These are phyloP conservation scores for Cheirogaleus medius DNA, from an alignment of 2,113 vertebrate genomes.

Conservation along the genomic window DNA sequence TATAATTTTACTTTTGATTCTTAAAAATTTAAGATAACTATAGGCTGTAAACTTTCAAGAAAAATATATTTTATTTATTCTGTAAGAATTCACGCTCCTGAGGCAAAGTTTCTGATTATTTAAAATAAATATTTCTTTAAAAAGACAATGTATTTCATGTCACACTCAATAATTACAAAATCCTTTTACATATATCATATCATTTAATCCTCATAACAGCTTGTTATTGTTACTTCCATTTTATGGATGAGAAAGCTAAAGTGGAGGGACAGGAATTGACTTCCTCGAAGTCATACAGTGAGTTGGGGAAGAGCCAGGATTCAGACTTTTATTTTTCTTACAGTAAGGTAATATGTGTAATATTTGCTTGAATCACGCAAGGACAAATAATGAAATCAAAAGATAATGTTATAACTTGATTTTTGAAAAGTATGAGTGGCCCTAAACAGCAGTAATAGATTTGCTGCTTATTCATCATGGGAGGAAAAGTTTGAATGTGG, in stretches of 20 bases:
- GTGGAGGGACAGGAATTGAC: not conserved
- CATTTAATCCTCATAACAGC: not conserved
- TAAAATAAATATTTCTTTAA: not conserved
- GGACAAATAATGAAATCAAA: not conserved
- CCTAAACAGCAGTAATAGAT: not conserved
- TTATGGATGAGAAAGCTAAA: not conserved
- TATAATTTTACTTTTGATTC: slow-evolving; percentile 11
- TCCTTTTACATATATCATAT: not conserved
- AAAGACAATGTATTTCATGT: not conserved
- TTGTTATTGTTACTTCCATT: not conserved
- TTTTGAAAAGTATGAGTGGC: not conserved
- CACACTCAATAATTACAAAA: not conserved
- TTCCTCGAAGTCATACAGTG: not conserved
- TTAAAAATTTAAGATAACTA: not conserved
- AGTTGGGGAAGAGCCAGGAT: not conserved
- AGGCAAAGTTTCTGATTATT: not conserved
- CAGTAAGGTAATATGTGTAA: not conserved
- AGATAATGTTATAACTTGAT: not conserved
- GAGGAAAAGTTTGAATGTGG: not conserved
- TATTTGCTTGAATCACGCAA: not conserved
- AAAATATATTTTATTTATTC: slow-evolving; percentile 12
- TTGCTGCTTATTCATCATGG: not conserved
- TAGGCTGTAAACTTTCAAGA: not conserved
- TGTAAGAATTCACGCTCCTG: not conserved
- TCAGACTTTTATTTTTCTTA: not conserved